Base-by-base conservation (phyloP, 1,140 invertebrate genomes). In the Zaprionus camerounensis region DNA sequence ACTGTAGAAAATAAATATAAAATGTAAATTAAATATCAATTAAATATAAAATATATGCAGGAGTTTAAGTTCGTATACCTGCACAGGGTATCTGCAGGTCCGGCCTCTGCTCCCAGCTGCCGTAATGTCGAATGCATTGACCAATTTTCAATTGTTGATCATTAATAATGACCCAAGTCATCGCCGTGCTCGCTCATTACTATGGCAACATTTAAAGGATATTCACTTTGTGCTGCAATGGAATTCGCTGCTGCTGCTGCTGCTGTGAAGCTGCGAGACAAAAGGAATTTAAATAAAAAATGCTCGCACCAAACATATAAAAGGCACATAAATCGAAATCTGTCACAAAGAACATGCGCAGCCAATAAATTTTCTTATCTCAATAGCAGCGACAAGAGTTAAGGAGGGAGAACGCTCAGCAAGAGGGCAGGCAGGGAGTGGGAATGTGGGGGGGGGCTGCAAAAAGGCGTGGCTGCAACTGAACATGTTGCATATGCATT, bases 311-410 rank as follows among this genome's bases (percentile, higher is more conserved):
- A 71, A 56, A 77, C 72, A 70, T 65, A 76, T 79, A 82, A 90
- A 90, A 90, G 76, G 85, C 85, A 90, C 85, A 90, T 90, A 90
- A 90, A 90, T 90, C 85, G 85, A 90, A 90, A 90, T 90, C 85
- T 90, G 85, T 90, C 85, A 90, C 86, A 90, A 91, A 90, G 86
- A 90, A 90, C 85, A 90, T 90, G 85, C 85, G 85, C 85, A 90
- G 82, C 85, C 85, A 90, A 90, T 90, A 90, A 90, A 90, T 90
- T 90, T 90, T 79, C 85, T 90, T 90, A 90, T 90, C 85, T 90
- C 85, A 90, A 90, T 90, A 90, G 85, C 85, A 90, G 79, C 85
- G 85, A 90, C 86, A 90, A 90, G 84, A 80, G 81, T 73, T 78
- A 91, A 90, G 84, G 63, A 90, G 72, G 61, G 64, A 63, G 68